Percentiles rank a stretch among this genome's conserved stretches.
phyloP scores from a whole-genome alignment of 2,797 vertebrate species.

The Gymnodraco acuticeps region DNA sequence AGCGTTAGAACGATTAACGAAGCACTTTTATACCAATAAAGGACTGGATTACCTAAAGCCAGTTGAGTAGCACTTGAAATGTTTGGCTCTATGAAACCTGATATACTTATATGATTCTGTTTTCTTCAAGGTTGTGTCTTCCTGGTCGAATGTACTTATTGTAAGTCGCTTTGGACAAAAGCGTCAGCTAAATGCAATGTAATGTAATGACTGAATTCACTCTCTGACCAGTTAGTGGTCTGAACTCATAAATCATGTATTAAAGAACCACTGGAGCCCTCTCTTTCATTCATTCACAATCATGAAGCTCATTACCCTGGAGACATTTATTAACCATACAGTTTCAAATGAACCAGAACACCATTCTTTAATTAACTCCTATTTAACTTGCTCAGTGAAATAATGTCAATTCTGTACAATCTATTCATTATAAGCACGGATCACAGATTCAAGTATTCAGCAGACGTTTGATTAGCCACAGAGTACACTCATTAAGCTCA shows the following conservation, averaged over 20 bases:
- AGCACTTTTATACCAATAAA: too few relatives aligned
- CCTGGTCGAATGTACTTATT: too few relatives aligned
- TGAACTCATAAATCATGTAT: constrained; percentile 41
- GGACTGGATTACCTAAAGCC: too few relatives aligned
- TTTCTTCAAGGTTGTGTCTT: too few relatives aligned
- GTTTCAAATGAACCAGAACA: neutral
- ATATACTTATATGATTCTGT: too few relatives aligned
- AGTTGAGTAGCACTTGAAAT: too few relatives aligned
- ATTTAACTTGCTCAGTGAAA: too few relatives aligned
- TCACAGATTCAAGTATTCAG: neutral
- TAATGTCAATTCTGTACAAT: neutral
- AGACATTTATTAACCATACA: neutral
- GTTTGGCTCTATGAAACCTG: too few relatives aligned
- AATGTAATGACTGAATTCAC: constrained; percentile 24
- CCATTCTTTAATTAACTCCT: neutral
- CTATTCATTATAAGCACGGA: neutral
- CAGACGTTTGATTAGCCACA: neutral
- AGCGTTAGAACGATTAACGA: too few relatives aligned
- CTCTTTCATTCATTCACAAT: constrained; percentile 11
- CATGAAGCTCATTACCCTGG: neutral
- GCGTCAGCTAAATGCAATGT: too few relatives aligned
- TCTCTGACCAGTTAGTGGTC: constrained; percentile 7
- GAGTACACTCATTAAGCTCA: neutral
- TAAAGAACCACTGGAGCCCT: neutral
- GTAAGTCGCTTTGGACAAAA: too few relatives aligned